Conservation (phyloP, 2,888 invertebrate genomes). For the Chrysina gloriosa region DNA sequence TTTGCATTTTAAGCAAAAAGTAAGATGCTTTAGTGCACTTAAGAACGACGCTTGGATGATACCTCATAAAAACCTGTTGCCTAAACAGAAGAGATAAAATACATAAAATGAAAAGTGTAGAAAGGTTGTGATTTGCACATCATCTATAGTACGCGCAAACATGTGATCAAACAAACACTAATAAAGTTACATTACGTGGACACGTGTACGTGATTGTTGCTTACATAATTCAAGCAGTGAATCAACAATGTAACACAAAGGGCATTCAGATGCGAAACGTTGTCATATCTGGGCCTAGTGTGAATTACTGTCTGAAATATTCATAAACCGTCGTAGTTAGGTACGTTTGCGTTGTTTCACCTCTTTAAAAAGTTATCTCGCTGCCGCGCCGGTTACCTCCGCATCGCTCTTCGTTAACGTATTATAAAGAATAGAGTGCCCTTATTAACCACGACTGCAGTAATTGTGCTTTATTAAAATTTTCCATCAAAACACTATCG, state of each 20-base stretch:
- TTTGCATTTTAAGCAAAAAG: no score
- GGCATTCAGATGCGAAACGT: slow-evolving; percentile 3
- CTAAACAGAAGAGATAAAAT: background rate
- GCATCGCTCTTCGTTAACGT: background rate
- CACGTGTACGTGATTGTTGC: slow-evolving; percentile 7
- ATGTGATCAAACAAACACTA: background rate
- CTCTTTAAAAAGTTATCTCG: no score
- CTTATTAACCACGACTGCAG: background rate
- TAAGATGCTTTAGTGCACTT: no score
- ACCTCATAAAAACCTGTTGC: background rate
- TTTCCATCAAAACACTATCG: slow-evolving; percentile 4
- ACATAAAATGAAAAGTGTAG: background rate
- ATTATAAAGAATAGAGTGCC: background rate
- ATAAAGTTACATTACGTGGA: background rate
- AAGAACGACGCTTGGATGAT: no score
- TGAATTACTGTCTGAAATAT: slow-evolving; percentile 17
- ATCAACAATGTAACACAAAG: slow-evolving; percentile 6
- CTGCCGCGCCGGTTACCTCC: no score
- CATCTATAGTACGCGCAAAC: background rate
- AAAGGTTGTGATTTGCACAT: background rate
- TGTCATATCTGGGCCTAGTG: background rate
- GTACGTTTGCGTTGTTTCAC: no score
- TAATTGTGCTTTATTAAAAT: background rate
- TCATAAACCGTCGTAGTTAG: background rate
- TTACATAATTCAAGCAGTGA: slow-evolving; percentile 18